Evolutionary conservation across 2,888 invertebrate genomes (phyloP).

Genomic region (Agrochola litura): DNA sequence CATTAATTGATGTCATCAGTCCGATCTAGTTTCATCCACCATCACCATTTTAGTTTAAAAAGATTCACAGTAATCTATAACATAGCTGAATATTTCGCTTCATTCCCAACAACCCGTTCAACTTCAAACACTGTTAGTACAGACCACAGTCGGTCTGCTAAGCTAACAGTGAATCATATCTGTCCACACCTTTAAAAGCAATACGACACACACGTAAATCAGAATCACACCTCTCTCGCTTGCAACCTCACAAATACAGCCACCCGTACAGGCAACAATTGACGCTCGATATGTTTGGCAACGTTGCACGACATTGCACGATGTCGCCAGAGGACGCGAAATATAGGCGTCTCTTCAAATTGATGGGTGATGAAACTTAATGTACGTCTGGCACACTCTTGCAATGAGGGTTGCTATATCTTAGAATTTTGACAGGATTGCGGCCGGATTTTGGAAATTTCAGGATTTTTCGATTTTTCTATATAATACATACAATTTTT

Average conservation of each 20-base stretch:
- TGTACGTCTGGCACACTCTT: no score
- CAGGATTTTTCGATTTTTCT: no score
- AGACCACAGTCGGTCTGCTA: constrained; percentile 12
- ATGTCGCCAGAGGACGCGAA: background rate
- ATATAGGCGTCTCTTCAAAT: background rate
- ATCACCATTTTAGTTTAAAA: background rate
- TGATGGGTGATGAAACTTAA: no score
- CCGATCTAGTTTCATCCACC: background rate
- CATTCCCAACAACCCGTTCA: background rate
- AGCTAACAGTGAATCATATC: constrained; percentile 38
- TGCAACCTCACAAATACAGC: constrained; percentile 28
- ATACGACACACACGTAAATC: constrained; percentile 38
- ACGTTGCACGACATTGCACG: background rate
- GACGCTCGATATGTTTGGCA: constrained; percentile 29
- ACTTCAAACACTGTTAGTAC: constrained; percentile 1
- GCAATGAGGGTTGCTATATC: no score
- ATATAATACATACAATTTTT: no score
- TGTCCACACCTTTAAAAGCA: constrained; percentile 37
- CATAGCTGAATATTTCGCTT: background rate
- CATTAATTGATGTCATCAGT: background rate
- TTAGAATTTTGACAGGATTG: no score
- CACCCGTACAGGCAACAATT: background rate
- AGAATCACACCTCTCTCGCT: constrained; percentile 34
- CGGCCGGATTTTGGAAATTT: no score
- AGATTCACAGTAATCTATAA: no score